Percentiles rank a stretch among this genome's conserved stretches.
phyloP scores from a whole-genome alignment of 2,797 vertebrate genomes.

The Ctenopoma multispine region DNA sequence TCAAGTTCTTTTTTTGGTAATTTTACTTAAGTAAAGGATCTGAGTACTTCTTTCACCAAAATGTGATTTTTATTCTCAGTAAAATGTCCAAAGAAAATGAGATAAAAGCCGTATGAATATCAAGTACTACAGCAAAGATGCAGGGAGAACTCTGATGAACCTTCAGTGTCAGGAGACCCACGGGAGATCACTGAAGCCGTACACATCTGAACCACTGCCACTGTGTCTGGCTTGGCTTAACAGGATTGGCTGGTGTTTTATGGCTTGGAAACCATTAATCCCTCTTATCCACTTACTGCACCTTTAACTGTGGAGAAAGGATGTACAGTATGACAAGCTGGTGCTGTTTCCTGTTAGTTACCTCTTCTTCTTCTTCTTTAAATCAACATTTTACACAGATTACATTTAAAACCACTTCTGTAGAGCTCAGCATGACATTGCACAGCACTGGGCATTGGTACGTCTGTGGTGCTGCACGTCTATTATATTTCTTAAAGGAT shows the following conservation, averaged over 20 bases:
- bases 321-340: conserved; percentile 31
- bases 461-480: no score
- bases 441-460: not conserved
- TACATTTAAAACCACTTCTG: conserved; percentile 18
- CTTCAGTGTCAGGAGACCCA: conserved; percentile 46
- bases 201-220: conserved; percentile 40
- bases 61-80: no score
- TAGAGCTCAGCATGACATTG: not conserved
- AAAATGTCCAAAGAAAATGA: no score
- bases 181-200: conserved; percentile 29
- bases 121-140: no score
- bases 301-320: conserved; percentile 65
- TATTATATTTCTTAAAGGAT: no score
- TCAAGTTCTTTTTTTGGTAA: no score
- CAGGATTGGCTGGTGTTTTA: conserved; percentile 69
- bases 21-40: no score
- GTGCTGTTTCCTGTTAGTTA: conserved; percentile 36
- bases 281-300: conserved; percentile 78
- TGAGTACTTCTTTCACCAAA: no score
- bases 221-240: conserved; percentile 63
- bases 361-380: conserved; percentile 25
- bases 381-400: conserved; percentile 11
- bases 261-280: conserved; percentile 73
- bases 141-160: conserved; percentile 26
- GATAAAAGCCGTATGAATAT: no score